Evolutionary conservation across 1,140 invertebrate species (phyloP).

Genomic region (Elysia chlorotica): DNA sequence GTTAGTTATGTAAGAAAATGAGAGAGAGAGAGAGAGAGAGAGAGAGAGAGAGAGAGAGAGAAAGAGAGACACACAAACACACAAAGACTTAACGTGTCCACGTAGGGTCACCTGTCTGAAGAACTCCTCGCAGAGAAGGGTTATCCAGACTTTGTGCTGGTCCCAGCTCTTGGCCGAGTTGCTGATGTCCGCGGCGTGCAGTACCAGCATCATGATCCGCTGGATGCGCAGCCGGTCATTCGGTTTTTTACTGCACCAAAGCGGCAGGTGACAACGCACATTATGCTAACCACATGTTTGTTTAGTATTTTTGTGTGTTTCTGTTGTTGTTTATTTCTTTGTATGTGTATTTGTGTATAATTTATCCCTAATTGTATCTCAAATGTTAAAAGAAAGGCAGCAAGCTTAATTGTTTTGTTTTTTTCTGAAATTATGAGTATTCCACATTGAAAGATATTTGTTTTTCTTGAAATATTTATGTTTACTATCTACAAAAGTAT

Average conservation of each 20-base stretch:
- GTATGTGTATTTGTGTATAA: not conserved
- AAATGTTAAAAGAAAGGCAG: not conserved
- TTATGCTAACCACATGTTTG: not conserved
- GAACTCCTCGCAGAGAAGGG: constrained; percentile 13
- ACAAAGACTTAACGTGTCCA: too few species aligned
- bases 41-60: too few species aligned
- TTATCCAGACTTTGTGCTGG: constrained; percentile 18
- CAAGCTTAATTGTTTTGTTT: too few species aligned
- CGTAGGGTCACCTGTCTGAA: not conserved
- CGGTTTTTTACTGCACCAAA: not conserved
- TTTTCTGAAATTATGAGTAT: too few species aligned
- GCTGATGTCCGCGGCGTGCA: constrained; percentile 21
- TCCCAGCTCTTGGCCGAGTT: constrained; percentile 20
- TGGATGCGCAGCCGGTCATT: constrained; percentile 1
- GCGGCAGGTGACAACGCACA: not conserved
- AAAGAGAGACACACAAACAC: too few species aligned
- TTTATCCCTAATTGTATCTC: not conserved
- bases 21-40: too few species aligned
- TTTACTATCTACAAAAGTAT: too few species aligned
- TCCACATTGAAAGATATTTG: too few species aligned
- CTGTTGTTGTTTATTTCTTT: not conserved
- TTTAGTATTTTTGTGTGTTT: not conserved
- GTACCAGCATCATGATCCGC: constrained; percentile 2
- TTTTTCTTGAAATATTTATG: too few species aligned
- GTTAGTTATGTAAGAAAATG: too few species aligned